Evolutionary conservation across 2,113 vertebrate genomes (phyloP), one percentile per base, ranked within the genome.

Genomic region (Geococcyx californianus): DNA sequence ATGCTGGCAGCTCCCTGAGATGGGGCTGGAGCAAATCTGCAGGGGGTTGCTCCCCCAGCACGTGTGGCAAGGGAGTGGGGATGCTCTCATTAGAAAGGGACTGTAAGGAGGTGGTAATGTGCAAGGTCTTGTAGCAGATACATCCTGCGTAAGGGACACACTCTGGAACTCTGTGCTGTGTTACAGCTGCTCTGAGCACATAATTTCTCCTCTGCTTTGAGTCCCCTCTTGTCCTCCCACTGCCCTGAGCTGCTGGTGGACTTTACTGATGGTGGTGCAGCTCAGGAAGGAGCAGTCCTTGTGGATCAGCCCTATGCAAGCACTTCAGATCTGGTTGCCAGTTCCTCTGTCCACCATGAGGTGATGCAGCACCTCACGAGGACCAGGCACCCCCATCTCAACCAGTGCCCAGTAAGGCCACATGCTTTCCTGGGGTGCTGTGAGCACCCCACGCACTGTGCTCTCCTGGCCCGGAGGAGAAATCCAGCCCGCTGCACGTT

Each of bases 401-500:
- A 33, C n/a, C 17, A n/a, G 16, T 49, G 81, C 70, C 67, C 60
- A 55, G 66, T 59, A 54, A 90, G 62, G 63, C 33, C 70, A 45
- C 0, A 0, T 25, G 26, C 45, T 90, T 56, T 75, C 36, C 40
- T 73, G 0, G 2, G 33, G 68, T 13, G 19, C 9, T 17, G 19
- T 1, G 6, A 36, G 31, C 52, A 42, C 13, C 28, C 24, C 38
- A 5, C 1, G 0, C 11, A 7, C 23, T 0, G 0, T 13, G 33
- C 60, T 77, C 29, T 16, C 25, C 40, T 42, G 55, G 42, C 28
- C 34, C 2, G 1, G 31, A 51, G 78, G 28, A 67, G 47, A 59
- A 78, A 38, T 1, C 2, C 73, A 44, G 10, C 13, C 3, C 0
- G 1, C 44, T 67, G 52, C 11, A 6, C 29, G 1, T 0, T 33